Evolutionary conservation across 2,888 invertebrate species (phyloP).

Genomic region (Xylota sylvarum): DNA sequence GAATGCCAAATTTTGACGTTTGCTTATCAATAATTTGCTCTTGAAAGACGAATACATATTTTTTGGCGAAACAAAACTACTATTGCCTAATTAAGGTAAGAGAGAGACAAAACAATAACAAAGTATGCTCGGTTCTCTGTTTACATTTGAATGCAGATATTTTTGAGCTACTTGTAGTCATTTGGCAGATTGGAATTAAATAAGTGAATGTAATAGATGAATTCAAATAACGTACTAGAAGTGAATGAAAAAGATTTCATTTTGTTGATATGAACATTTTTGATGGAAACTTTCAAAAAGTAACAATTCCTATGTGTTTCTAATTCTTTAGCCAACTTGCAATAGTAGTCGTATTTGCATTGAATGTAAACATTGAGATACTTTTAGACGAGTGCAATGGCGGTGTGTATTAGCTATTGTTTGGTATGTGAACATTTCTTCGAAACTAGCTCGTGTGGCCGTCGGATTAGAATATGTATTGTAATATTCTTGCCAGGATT

Average conservation of each 20-base stretch:
- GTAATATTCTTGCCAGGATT: too few relatives aligned
- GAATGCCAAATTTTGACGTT: slow-evolving; percentile 70
- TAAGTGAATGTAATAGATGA: slow-evolving; percentile 30
- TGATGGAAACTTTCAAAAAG: too few relatives aligned
- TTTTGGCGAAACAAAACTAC: slow-evolving; percentile 54
- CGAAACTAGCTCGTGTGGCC: too few relatives aligned
- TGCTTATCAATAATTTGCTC: slow-evolving; percentile 71
- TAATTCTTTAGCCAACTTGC: too few relatives aligned
- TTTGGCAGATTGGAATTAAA: slow-evolving; percentile 2
- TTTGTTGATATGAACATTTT: too few relatives aligned
- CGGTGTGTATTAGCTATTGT: too few relatives aligned
- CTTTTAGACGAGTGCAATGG: too few relatives aligned
- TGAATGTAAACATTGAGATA: too few relatives aligned
- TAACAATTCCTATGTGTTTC: too few relatives aligned
- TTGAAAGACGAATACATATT: slow-evolving; percentile 72
- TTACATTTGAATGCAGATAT: slow-evolving; percentile 54
- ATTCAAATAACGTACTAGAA: slow-evolving; percentile 30
- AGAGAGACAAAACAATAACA: slow-evolving; percentile 71
- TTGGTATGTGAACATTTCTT: too few relatives aligned
- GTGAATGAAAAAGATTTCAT: neutral
- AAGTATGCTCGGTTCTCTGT: slow-evolving; percentile 65
- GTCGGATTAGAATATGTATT: too few relatives aligned
- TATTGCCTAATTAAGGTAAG: neutral
- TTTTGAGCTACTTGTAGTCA: slow-evolving; percentile 52
- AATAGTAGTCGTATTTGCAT: too few relatives aligned